Base-by-base conservation (phyloP, 1,140 invertebrate species). In the Hirudo medicinalis region DNA sequence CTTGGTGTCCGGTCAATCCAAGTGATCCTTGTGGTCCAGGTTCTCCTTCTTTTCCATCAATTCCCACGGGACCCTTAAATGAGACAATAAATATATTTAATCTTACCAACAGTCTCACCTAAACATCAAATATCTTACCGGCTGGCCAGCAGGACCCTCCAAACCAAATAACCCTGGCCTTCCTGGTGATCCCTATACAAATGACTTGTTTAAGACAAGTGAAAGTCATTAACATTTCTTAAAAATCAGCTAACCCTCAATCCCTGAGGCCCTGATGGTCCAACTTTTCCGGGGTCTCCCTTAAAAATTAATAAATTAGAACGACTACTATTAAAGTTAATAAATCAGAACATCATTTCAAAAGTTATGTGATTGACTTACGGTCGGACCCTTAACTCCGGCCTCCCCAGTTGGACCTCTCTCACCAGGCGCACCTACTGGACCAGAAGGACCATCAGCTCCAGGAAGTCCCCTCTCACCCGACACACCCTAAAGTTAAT, bases 21-120 rank as follows among this genome's bases (percentile, higher is more conserved):
- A 15, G 57, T 25, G 11, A 13, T 63, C 57, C 57, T 32, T 63
- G 27, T 27, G 27, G 53, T 54, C 72, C 72, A 27, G 67, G 67
- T 57, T 72, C 60, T 43, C 72, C 72, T 69, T 69, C 53, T 55
- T 66, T 69, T 20, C 72, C 72, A 70, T 72, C 72, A 49, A n/a
- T 4, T 54, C 72, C 72, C 17, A 29, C 17, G 27, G 55, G 36
- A 54, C 69, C 69, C 69, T 70, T 17, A 3, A 32, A 17, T 40
- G 8, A 69, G 22, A 49, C 20, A 69, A 40, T 32, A 27, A 36
- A 8, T 17, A 40, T 40, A 40, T 32, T 32, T n/a, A 69, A 22
- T 6, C n/a, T 40, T 69, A 32, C 19, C 25, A 13, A 69, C 67
- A 69, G 36, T 49, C 8, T 19, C n/a, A 69, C 8, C n/a, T 32